Evolutionary conservation across 2,113 vertebrate species (phyloP), one percentile per base, ranked within the genome.

Genomic region (Lophura nycthemera): DNA sequence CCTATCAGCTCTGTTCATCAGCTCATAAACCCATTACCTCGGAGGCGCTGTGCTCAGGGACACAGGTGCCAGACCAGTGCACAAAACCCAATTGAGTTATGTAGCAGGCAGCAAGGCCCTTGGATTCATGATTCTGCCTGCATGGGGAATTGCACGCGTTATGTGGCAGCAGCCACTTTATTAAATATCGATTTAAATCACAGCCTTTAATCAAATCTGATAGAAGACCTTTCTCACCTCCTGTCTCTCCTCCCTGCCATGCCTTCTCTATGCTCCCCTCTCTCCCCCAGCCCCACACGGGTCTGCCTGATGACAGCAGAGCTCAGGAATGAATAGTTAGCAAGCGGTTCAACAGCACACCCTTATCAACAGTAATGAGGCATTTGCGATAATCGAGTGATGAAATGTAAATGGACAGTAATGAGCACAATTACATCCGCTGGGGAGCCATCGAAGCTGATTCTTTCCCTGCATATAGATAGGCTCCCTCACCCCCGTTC

Each of bases 341-440:
- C 95, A 67, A 97, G 97, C 36, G 88, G 93, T 89, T 95, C 96
- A 82, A 94, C 96, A 94, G 96, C 96, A 97, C 96, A 93, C 93
- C 97, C 97, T 98, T 97, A 97, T 97, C 97, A 95, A 96, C 98
- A 92, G 97, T 98, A 98, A 98, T 97, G 97, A 98, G 98, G 97
- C 97, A 97, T 98, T 98, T 98, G 98, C 89, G 97, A 98, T 98
- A 98, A 98, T 98, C 97, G 97, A 97, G 98, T 98, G 98, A 98
- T 98, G 98, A 98, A 98, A 99, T 99, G 98, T 98, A 99, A 99
- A 99, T 98, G 98, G 98, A 97, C 98, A 98, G 98, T 98, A 98
- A 99, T 98, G 98, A 98, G 98, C 97, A 98, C 98, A 98, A 98
- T 98, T 98, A 98, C 97, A 97, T 98, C 97, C 98, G 97, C 98